These are phyloP conservation scores for Oncorhynchus kisutch DNA, from an alignment of 2,113 vertebrate species.

Conservation along the genomic window DNA sequence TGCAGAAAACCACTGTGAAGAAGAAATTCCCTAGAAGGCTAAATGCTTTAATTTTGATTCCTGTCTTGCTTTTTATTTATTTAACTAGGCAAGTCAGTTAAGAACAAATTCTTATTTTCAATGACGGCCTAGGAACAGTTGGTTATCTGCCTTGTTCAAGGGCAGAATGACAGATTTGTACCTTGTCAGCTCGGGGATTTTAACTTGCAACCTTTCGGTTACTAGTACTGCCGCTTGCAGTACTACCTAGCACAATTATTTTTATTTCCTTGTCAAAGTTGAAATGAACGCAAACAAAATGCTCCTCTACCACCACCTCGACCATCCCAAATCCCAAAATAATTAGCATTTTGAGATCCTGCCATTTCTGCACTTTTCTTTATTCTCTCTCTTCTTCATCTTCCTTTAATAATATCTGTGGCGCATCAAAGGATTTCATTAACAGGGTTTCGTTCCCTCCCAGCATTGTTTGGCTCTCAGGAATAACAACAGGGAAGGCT, in stretches of 20 bases:
- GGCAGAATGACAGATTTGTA: too few relatives aligned
- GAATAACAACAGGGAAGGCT: constrained; percentile 74
- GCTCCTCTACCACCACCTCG: constrained; percentile 25
- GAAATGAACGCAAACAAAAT: constrained; percentile 56
- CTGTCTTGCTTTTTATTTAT: constrained; percentile 4
- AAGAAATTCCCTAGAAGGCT: constrained; percentile 59
- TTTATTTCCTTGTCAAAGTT: constrained; percentile 49
- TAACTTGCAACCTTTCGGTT: too few relatives aligned
- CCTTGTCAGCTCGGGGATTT: too few relatives aligned
- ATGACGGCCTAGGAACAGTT: too few relatives aligned
- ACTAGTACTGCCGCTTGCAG: constrained; percentile 15
- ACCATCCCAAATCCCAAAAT: constrained; percentile 29
- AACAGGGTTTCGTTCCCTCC: constrained; percentile 64
- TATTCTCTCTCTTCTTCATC: constrained; percentile 43
- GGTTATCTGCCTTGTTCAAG: too few relatives aligned
- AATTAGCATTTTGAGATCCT: constrained; percentile 70
- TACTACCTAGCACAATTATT: constrained; percentile 47
- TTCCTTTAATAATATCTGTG: constrained; percentile 68
- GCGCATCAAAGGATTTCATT: constrained; percentile 74
- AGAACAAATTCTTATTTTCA: too few relatives aligned
- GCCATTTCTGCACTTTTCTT: constrained; percentile 61
- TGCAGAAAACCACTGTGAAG: constrained; percentile 19
- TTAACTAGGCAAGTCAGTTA: too few relatives aligned
- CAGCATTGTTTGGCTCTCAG: constrained; percentile 74
- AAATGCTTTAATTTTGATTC: constrained; percentile 49